Base-by-base conservation (phyloP, 1,140 invertebrate genomes). In the Atopsyche davidsoni region DNA sequence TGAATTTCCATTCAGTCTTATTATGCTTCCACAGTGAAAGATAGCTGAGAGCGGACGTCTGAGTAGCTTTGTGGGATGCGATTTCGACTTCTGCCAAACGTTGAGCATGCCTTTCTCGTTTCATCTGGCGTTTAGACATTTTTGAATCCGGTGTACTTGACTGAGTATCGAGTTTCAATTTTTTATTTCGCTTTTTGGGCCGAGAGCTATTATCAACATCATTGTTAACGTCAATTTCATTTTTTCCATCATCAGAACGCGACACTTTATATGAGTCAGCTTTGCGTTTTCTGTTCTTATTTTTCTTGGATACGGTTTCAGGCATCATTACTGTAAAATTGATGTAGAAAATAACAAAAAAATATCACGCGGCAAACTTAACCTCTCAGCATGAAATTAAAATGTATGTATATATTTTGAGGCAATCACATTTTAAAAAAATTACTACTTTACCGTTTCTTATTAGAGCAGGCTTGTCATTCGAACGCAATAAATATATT, bases 1-100 rank as follows among this genome's bases (percentile, higher is more conserved):
- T 82, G 63, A 87, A 88, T 62, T 85, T 87, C 86, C 86, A 88
- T 58, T 84, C 76, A 42, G 67, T 68, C 46, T 69, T 72, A 41
- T 78, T 70, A 60, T 84, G 71, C 65, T 85, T 82, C 86, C 86
- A 88, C 63, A 82, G 79, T 4, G 72, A 72, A 4, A 82, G 59
- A 60, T 82, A 82, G 54, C 71, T 78, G 21, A 78, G 64, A 32
- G 68, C 70, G 47, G 75, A 65, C 28, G 61, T 59, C 58, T 78
- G 78, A 2, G 68, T 60, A n/a, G 67, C 62, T 43, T 72, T 67
- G 59, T 73, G 71, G 3, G 65, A 58, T 11, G 53, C 59, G 14
- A 64, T 59, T 55, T 66, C 62, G 2, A 63, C 65, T 52, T 65
- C 65, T 13, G 68, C 66, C 57, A 67, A 62, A 19, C 70, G 58